Evolutionary conservation across 2,888 invertebrate genomes (phyloP).

Genomic region (Chrysolina americana): DNA sequence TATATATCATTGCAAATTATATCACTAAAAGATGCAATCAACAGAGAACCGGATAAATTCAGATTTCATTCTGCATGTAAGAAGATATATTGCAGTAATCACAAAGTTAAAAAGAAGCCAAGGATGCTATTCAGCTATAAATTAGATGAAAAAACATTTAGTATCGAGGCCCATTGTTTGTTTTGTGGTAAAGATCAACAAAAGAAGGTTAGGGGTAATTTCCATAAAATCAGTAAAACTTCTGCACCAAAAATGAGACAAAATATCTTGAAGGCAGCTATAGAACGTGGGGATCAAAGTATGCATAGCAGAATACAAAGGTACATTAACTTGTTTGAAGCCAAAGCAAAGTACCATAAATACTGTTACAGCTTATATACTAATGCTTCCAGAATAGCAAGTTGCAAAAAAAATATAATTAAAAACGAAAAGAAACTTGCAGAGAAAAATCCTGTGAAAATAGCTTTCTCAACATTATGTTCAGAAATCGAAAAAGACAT

Average conservation of each 20-base stretch:
- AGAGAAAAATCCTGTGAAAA: conserved; percentile 14
- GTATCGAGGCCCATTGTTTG: not conserved
- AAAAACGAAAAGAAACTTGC: not conserved
- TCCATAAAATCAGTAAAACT: conserved; percentile 1
- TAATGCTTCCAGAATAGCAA: not conserved
- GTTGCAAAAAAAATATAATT: not conserved
- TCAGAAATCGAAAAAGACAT: conserved; percentile 13
- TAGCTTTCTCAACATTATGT: conserved; percentile 2
- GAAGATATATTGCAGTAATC: not conserved
- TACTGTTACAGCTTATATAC: not conserved
- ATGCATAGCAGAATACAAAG: conserved; percentile 1
- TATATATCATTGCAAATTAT: conserved; percentile 11
- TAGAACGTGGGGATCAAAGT: conserved; percentile 11
- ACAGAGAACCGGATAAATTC: conserved; percentile 1
- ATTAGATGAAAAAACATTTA: not conserved
- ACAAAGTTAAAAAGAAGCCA: not conserved
- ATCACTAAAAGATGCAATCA: conserved; percentile 11
- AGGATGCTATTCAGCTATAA: conserved; percentile 1
- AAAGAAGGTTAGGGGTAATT: not conserved
- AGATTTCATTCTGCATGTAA: conserved; percentile 18
- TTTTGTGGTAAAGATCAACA: conserved; percentile 6
- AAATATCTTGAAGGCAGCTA: conserved; percentile 7
- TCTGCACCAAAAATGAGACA: not conserved
- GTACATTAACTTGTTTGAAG: conserved; percentile 4
- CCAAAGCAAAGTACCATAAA: conserved; percentile 8